Base-by-base conservation (phyloP, 2,888 invertebrate species). In the Clanis bilineata region DNA sequence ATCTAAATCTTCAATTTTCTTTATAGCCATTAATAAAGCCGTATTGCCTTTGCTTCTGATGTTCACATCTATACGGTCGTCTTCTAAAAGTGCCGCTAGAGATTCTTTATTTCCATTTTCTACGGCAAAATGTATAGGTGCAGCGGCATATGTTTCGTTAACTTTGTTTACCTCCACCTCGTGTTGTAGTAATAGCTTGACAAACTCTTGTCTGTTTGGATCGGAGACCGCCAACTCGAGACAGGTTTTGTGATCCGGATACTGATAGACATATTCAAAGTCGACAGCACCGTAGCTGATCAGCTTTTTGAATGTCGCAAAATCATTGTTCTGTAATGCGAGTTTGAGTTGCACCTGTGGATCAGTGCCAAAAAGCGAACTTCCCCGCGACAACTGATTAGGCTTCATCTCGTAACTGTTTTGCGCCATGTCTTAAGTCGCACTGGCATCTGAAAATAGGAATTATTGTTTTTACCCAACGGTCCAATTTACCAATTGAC, bases 111-210 rank as follows among this genome's bases (percentile, higher is more conserved):
- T 91, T 21, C 93, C 93, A 55, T 84, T 88, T 73, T 94, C 93
- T 0, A 93, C 92, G 2, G 95, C 95, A 63, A 94, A 94, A 80
- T 96, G 95, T 64, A 96, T 86, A 0, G 95, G 94, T n/a, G 94
- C 93, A 64, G 93, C 93, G 15, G 93, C 88, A 58, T 93, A 91
- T 1, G 87, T 88, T 64, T 88, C 87, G 74, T 94, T 94, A 0
- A 93, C 72, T 68, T 83, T 90, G 67, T 94, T 94, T 0, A 94
- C 93, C 76, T 95, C 89, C 0, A 94, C 95, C 62, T 94, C 94
- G 58, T 93, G 81, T 60, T 93, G 88, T 10, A 95, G 75, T 39
- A 96, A 82, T 3, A 92, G 83, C 68, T 93, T 85, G 0, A 94
- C 93, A 59, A 94, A 95, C 36, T 93, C 89, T 32, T 88, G 77